Percentiles rank a stretch among this genome's conserved stretches.
Evolutionary conservation across 2,113 vertebrate species (phyloP).

Genomic region (Euleptes europaea): DNA sequence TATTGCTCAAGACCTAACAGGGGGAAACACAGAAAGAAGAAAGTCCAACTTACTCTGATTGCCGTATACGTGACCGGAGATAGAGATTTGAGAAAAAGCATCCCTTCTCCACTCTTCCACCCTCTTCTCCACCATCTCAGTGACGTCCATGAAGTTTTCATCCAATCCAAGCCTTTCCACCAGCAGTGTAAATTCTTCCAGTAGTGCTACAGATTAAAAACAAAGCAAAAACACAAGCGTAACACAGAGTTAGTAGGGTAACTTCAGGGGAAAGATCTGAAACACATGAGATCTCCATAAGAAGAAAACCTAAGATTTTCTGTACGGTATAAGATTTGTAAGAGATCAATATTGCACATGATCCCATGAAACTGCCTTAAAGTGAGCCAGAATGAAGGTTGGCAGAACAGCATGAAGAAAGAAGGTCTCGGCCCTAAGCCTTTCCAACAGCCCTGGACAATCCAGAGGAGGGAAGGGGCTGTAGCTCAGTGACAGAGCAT

Average conservation of each 20-base stretch:
- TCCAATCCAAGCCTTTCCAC: constrained; percentile 93
- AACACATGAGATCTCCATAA: not conserved
- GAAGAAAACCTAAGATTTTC: not conserved
- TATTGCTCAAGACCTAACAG: no score
- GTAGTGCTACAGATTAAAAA: constrained; percentile 74
- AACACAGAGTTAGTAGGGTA: not conserved
- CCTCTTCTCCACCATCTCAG: constrained; percentile 80
- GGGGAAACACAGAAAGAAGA: no score
- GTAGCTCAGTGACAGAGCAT: no score
- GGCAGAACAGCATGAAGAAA: no score
- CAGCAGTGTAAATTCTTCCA: constrained; percentile 83
- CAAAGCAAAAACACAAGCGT: not conserved
- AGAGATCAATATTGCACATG: no score
- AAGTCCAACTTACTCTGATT: constrained; percentile 75
- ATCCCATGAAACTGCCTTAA: no score
- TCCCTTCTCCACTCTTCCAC: constrained; percentile 55
- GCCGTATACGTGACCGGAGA: constrained; percentile 83
- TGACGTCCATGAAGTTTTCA: constrained; percentile 91
- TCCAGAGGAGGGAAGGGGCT: no score
- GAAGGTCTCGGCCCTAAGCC: no score
- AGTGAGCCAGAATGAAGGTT: no score
- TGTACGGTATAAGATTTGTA: no score
- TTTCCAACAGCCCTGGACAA: no score
- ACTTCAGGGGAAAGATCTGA: not conserved
- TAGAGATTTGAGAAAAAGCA: constrained; percentile 38